These are phyloP conservation scores for Hyphantria cunea DNA, from an alignment of 1,140 invertebrate species.

Conservation along the genomic window DNA sequence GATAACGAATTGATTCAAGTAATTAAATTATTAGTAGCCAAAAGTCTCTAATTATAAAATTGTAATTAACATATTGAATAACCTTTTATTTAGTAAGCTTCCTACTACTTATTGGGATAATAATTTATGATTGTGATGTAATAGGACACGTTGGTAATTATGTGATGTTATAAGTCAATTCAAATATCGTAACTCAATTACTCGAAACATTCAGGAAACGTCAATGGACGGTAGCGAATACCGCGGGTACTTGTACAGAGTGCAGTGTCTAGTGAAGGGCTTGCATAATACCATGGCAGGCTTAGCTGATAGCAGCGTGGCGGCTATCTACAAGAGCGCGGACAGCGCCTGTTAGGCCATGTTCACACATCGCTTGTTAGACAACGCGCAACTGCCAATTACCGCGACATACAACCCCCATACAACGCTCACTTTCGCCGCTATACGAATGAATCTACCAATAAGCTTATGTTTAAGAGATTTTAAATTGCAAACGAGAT, in stretches of 20 bases:
- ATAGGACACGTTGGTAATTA: conserved; percentile 34
- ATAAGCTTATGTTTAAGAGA: conserved; percentile 46
- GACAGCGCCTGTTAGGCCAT: conserved; percentile 46
- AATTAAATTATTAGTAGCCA: too few relatives aligned
- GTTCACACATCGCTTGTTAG: conserved; percentile 49
- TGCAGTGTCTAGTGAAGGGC: conserved; percentile 31
- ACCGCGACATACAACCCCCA: conserved; percentile 57
- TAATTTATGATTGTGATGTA: conserved; percentile 33
- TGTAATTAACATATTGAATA: conserved; percentile 19
- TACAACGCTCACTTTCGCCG: conserved; percentile 58
- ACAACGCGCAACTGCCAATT: conserved; percentile 66
- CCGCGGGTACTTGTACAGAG: neutral
- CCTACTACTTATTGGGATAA: conserved; percentile 26
- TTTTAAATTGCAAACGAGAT: conserved; percentile 81
- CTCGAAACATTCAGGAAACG: conserved; percentile 59
- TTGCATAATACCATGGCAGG: conserved; percentile 50
- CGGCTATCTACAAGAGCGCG: conserved; percentile 29
- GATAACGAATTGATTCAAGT: too few relatives aligned
- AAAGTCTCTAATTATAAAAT: neutral
- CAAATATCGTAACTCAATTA: conserved; percentile 53
- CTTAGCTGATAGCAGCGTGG: conserved; percentile 34
- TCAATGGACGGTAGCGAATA: conserved; percentile 41
- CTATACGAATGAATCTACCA: conserved; percentile 39
- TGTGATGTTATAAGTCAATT: conserved; percentile 40
- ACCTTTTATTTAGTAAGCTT: conserved; percentile 29